A percentile compares a stretch with the other conserved stretches of the same genome.
Evolutionary conservation across 2,113 vertebrate species (phyloP).

Genomic region (Corythaeola cristata): DNA sequence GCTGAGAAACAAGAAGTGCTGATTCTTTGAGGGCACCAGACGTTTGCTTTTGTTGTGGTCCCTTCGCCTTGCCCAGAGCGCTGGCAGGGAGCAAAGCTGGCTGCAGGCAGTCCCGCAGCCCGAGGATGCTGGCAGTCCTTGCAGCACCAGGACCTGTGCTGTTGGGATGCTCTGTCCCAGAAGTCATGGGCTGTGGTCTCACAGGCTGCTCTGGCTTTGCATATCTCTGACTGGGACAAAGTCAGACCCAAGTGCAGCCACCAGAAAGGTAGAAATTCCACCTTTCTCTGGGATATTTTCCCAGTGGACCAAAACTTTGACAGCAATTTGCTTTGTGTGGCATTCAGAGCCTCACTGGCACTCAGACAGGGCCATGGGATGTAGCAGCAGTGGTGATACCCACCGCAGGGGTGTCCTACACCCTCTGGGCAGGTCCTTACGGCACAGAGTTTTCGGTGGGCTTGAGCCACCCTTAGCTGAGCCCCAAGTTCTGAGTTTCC

Average conservation of each 20-base stretch:
- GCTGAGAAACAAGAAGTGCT: not conserved
- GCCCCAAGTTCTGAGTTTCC: not conserved
- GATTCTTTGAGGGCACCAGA: not conserved
- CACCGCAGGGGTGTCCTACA: not conserved
- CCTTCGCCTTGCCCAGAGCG: not conserved
- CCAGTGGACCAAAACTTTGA: not conserved
- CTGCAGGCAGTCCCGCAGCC: not conserved
- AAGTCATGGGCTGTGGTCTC: not conserved
- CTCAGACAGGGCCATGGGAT: not conserved
- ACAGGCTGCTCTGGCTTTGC: not conserved
- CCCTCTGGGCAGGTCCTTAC: not conserved
- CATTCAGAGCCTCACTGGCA: not conserved
- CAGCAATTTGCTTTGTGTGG: not conserved
- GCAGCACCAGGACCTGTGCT: not conserved
- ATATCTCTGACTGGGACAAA: not conserved
- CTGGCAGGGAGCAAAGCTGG: not conserved
- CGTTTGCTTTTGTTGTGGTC: not conserved
- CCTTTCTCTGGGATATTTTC: not conserved
- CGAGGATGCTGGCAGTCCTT: not conserved
- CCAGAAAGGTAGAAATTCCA: not conserved
- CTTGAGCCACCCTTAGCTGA: not conserved
- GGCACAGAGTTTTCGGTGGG: not conserved
- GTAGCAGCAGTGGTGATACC: not conserved
- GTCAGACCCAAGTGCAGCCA: not conserved
- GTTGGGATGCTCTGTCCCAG: not conserved